Conservation (phyloP, 2,113 vertebrate species). For the Cebidichthys violaceus region DNA sequence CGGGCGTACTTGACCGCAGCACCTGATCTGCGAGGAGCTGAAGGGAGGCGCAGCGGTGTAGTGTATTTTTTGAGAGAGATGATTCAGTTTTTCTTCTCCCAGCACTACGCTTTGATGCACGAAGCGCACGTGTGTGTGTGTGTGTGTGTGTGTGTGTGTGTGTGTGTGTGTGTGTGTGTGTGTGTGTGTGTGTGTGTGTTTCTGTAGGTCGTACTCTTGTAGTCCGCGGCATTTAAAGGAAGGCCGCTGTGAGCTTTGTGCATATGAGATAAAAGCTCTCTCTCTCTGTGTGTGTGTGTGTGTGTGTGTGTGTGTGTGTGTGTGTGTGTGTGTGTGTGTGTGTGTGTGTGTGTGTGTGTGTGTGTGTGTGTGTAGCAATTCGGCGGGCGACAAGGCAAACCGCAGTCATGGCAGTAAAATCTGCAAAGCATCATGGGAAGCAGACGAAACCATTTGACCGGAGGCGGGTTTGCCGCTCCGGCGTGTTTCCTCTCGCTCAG, state of each 20-base stretch:
- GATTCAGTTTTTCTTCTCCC: constrained; percentile 27
- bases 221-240: constrained; percentile 39
- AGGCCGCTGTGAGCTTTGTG: constrained; percentile 34
- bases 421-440: too few relatives aligned
- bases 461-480: too few relatives aligned
- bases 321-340: too few relatives aligned
- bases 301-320: too few relatives aligned
- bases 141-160: background rate
- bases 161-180: background rate
- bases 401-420: too few relatives aligned
- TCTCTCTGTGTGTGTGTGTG: background rate
- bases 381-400: too few relatives aligned
- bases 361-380: too few relatives aligned
- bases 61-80: constrained; percentile 22
- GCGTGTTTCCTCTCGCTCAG: too few relatives aligned
- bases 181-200: background rate
- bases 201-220: background rate
- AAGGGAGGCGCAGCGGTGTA: background rate
- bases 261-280: constrained; percentile 46
- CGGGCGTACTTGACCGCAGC: constrained; percentile 19
- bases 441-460: too few relatives aligned
- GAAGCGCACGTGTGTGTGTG: too few relatives aligned
- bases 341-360: too few relatives aligned
- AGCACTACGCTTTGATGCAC: constrained; percentile 21
- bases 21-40: constrained; percentile 22